These are phyloP conservation scores for Dastarcus helophoroides DNA, from an alignment of 2,888 invertebrate species.

Conservation along the genomic window DNA sequence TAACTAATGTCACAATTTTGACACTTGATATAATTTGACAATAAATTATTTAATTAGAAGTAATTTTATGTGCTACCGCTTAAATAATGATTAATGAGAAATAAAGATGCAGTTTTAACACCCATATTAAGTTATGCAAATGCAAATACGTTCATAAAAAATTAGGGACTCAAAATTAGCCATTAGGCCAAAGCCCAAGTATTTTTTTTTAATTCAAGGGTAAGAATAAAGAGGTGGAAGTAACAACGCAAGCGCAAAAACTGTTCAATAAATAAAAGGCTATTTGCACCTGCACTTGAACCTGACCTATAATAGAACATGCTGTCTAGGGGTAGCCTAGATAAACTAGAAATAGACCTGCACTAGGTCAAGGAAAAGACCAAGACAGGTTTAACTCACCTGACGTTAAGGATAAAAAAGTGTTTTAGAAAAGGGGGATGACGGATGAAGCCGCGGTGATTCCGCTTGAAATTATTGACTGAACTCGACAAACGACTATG, in stretches of 20 bases:
- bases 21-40: too few relatives aligned
- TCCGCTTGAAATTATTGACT: conserved; percentile 3
- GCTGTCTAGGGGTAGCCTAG: conserved; percentile 31
- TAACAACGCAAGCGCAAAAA: conserved; percentile 8
- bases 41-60: too few relatives aligned
- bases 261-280: conserved; percentile 2
- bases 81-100: too few relatives aligned
- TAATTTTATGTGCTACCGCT: too few relatives aligned
- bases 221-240: too few relatives aligned
- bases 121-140: too few relatives aligned
- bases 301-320: conserved; percentile 36
- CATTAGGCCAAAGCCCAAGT: too few relatives aligned
- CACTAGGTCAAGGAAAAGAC: conserved; percentile 18
- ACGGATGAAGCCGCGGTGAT: conserved; percentile 2
- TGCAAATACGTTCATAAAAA: too few relatives aligned
- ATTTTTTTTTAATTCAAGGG: conserved; percentile 1
- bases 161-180: too few relatives aligned
- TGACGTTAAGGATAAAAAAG: neutral
- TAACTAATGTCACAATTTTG: too few relatives aligned
- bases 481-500: conserved; percentile 8
- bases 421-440: conserved; percentile 3
- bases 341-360: conserved; percentile 25
- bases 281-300: conserved; percentile 37
- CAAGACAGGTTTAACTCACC: neutral
- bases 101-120: too few relatives aligned